A percentile compares a stretch with the other conserved stretches of the same genome.
Conservation (phyloP, 2,888 invertebrate genomes). For the Torymus auratus region DNA sequence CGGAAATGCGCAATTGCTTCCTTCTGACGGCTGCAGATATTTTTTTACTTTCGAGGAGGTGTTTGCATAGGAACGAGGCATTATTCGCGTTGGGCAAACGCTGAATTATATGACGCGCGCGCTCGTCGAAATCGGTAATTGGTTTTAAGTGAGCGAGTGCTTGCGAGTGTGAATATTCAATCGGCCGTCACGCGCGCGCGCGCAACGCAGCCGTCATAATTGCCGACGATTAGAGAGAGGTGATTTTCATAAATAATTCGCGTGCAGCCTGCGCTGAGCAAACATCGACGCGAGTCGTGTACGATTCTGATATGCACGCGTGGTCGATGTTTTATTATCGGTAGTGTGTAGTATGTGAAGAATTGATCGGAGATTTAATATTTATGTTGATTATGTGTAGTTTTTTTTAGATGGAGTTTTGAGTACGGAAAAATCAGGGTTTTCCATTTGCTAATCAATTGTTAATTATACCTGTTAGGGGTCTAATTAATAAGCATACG, state of each 20-base stretch:
- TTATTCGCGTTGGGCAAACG: no score
- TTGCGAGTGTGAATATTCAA: no score
- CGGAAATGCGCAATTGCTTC: conserved; percentile 26
- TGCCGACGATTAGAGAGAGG: conserved; percentile 3
- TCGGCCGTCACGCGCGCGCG: no score
- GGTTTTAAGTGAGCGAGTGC: no score
- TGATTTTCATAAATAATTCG: conserved; percentile 15
- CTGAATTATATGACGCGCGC: no score
- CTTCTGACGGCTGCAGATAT: no score
- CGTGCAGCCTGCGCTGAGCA: neutral
- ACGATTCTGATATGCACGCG: neutral
- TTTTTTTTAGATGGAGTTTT: neutral
- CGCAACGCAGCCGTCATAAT: no score
- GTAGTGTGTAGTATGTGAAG: neutral
- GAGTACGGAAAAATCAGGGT: neutral
- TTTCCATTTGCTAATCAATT: conserved; percentile 10
- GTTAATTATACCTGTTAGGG: conserved; percentile 5
- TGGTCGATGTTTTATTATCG: conserved; percentile 7
- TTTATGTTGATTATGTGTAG: neutral
- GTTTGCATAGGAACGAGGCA: no score
- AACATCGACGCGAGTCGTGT: neutral
- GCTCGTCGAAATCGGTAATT: no score
- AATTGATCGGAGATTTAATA: conserved; percentile 17
- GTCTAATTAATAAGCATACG: neutral
- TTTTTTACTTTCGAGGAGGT: no score